Conservation (phyloP, 2,888 invertebrate species). For the Brenthis hecate region DNA sequence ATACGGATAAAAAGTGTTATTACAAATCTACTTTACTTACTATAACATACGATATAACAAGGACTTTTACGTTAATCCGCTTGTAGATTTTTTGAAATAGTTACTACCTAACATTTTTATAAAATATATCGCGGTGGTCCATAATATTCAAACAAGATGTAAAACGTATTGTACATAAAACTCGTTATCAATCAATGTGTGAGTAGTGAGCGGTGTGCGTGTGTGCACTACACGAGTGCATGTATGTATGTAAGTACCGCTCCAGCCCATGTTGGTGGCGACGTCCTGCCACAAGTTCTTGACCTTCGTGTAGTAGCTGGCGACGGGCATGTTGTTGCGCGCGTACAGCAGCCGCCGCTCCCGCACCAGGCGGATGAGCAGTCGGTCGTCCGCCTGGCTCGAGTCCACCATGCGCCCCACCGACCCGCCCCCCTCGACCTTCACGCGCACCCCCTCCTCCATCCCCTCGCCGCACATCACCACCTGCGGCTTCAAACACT, state of each 20-base stretch:
- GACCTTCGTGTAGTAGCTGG: slow-evolving; percentile 72
- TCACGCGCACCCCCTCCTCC: slow-evolving; percentile 24
- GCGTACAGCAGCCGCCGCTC: slow-evolving; percentile 70
- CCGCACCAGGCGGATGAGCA: slow-evolving; percentile 69
- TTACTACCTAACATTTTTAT: too few species aligned
- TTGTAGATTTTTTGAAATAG: too few species aligned
- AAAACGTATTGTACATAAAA: too few species aligned
- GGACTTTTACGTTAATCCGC: too few species aligned
- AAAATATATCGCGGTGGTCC: too few species aligned
- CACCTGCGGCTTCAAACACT: slow-evolving; percentile 19
- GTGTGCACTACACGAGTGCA: too few species aligned
- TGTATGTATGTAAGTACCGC: slow-evolving; percentile 49
- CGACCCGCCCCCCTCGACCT: slow-evolving; percentile 41
- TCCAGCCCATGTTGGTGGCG: slow-evolving; percentile 70
- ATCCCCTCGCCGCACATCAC: slow-evolving; percentile 24
- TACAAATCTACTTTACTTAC: too few species aligned
- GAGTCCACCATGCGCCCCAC: slow-evolving; percentile 69
- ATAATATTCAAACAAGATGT: too few species aligned
- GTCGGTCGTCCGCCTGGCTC: slow-evolving; percentile 72
- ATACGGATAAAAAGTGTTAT: too few species aligned
- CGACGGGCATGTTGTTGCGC: slow-evolving; percentile 74
- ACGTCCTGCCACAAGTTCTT: slow-evolving; percentile 71
- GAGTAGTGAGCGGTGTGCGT: too few species aligned
- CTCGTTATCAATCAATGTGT: too few species aligned
- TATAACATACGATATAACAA: too few species aligned